Base-by-base conservation (phyloP, 2,888 invertebrate species). In the Apamea sordens region DNA sequence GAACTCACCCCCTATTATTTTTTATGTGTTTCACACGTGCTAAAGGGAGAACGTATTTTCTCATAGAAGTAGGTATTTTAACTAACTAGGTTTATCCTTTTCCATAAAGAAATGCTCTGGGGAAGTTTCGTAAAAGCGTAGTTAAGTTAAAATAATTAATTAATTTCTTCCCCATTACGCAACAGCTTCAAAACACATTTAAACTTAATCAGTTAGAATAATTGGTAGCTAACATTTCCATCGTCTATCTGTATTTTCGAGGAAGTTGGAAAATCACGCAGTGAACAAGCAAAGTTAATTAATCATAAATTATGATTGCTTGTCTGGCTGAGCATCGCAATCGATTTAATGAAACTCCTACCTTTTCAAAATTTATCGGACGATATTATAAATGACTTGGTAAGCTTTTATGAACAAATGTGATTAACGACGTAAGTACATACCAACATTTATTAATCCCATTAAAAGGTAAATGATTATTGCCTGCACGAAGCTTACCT, bases 301-400 rank as follows among this genome's bases (percentile, higher is more conserved):
- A 93, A 92, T 91, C 91, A 91, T 92, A 92, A 92, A 93, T 92
- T 89, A 92, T 92, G 91, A 92, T 92, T 90, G 89, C 90, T 91
- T 88, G 86, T 89, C 90, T 87, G 88, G 86, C 89, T 91, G 90
- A 92, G 87, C 92, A 92, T 89, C 86, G 90, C 88, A 87, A 93
- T 93, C 91, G 92, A 92, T 93, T 92, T 91, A 91, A 93, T 94
- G 92, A 92, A 88, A 88, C 83, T 86, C 81, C 84, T 86, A 89
- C 88, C 90, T 89, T 89, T 92, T 89, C 80, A 89, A 91, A 92
- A 91, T 90, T 91, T 90, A 86, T 88, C 84, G 81, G 80, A 87
- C 85, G 77, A 85, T 89, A 89, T 91, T 73, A 89, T 89, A 90
- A 92, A 77, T 88, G 88, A 86, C 85, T 88, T 15, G 47, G 47